These are phyloP conservation scores for Neotoma lepida DNA, from an alignment of 2,113 vertebrate species.

Conservation along the genomic window DNA sequence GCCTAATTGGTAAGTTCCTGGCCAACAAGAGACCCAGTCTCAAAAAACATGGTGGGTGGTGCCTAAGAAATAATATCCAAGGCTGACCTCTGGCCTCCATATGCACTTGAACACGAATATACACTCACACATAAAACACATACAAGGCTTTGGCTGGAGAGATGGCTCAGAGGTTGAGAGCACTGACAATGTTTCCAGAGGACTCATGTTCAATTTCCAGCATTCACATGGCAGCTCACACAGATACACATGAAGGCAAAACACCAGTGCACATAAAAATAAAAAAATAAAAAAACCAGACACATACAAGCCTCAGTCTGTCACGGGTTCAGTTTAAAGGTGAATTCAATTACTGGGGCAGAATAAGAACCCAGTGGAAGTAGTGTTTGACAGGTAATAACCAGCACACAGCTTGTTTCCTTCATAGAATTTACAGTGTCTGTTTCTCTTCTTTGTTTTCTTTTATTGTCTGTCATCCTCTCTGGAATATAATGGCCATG, in stretches of 20 bases:
- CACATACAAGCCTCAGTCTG: not conserved
- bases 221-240: not conserved
- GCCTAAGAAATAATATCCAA: not conserved
- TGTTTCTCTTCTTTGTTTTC: slow-evolving; percentile 28
- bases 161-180: not conserved
- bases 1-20: not conserved
- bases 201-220: not conserved
- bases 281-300: not conserved
- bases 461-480: slow-evolving; percentile 18
- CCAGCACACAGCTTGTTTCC: slow-evolving; percentile 11
- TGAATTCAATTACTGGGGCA: not conserved
- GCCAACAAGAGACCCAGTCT: not conserved
- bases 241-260: not conserved
- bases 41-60: not conserved
- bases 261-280: not conserved
- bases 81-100: not conserved
- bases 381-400: slow-evolving; percentile 12
- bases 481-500: slow-evolving; percentile 23
- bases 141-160: not conserved
- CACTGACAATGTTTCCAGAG: not conserved
- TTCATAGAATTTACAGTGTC: slow-evolving; percentile 18
- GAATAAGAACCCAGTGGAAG: not conserved
- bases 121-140: not conserved
- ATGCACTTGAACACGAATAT: not conserved
- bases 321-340: not conserved